Percentiles rank a stretch among this genome's conserved stretches.
phyloP scores from a whole-genome alignment of 2,888 invertebrate genomes.

The Zelleria hepariella region DNA sequence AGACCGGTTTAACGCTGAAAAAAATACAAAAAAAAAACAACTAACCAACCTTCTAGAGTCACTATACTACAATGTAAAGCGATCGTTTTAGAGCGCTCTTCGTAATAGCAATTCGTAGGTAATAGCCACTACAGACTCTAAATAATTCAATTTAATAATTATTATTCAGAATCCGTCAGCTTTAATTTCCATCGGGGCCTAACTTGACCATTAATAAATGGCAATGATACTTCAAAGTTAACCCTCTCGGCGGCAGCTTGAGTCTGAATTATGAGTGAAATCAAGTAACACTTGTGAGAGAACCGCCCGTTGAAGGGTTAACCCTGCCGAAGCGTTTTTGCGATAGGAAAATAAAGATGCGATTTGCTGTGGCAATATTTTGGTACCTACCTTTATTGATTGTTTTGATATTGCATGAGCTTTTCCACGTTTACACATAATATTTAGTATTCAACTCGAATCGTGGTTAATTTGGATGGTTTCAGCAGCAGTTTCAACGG shows the following conservation, averaged over 20 bases:
- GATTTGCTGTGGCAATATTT: background rate
- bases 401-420: too few species aligned
- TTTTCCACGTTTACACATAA: too few species aligned
- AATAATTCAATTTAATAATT: background rate
- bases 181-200: slow-evolving; percentile 42
- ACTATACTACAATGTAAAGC: too few species aligned
- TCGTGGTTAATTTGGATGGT: too few species aligned
- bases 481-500: too few species aligned
- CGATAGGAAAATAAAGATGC: slow-evolving; percentile 4
- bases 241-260: slow-evolving; percentile 39
- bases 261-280: slow-evolving; percentile 45
- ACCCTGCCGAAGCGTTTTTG: background rate
- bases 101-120: too few species aligned
- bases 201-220: slow-evolving; percentile 71
- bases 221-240: slow-evolving; percentile 70
- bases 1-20: too few species aligned
- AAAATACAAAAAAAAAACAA: too few species aligned
- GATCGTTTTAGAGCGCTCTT: too few species aligned
- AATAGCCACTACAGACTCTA: slow-evolving; percentile 17
- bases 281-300: slow-evolving; percentile 19
- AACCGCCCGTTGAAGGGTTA: slow-evolving; percentile 27
- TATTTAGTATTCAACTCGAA: too few species aligned
- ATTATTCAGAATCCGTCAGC: slow-evolving; percentile 55
- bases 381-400: too few species aligned
- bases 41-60: too few species aligned